Base-by-base conservation (phyloP, 2,113 vertebrate genomes). In the Deroptyus accipitrinus region DNA sequence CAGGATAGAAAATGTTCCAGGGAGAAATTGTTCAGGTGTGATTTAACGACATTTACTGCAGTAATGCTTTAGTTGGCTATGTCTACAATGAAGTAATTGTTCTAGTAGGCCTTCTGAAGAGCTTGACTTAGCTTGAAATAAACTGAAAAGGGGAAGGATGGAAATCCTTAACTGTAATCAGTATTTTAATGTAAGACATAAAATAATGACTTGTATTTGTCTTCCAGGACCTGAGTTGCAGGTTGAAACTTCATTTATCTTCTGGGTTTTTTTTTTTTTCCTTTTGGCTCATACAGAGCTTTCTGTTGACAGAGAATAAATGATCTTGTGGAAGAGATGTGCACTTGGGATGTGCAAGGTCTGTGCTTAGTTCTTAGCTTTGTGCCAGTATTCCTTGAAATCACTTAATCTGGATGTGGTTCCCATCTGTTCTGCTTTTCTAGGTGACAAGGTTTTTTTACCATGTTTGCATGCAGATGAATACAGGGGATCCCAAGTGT, bases 261-360 rank as follows among this genome's bases (percentile, higher is more conserved):
- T 87, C 30, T n/a, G 17, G 3, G 6, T 0, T 28, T n/a, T 57
- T n/a, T n/a, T 57, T n/a, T 42, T 78, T 74, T 72, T 39, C 6
- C 59, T 22, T 81, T 73, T 80, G 79, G 25, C 87, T 95, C 46
- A 54, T 30, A 27, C 23, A 81, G 42, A 78, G 61, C 27, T 75
- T 86, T 83, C 51, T 81, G 69, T 63, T 88, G 90, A 81, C 74
- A 79, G 83, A 51, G 33, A 77, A 90, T 66, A 84, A 90, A 88
- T 51, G 61, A 51, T 81, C 33, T 74, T 48, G 46, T 81, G 76
- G 35, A 81, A 75, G 72, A 75, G 61, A 51, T 2, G 0, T 48
- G 44, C 62, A 24, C 35, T 51, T 62, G 86, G 88, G 80, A 76
- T n/a, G 41, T 52, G 55, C 19, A 68, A 73, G 86, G 48, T 51